Base-by-base conservation (phyloP, 1,140 invertebrate genomes). In the Drosophila kanapiae region DNA sequence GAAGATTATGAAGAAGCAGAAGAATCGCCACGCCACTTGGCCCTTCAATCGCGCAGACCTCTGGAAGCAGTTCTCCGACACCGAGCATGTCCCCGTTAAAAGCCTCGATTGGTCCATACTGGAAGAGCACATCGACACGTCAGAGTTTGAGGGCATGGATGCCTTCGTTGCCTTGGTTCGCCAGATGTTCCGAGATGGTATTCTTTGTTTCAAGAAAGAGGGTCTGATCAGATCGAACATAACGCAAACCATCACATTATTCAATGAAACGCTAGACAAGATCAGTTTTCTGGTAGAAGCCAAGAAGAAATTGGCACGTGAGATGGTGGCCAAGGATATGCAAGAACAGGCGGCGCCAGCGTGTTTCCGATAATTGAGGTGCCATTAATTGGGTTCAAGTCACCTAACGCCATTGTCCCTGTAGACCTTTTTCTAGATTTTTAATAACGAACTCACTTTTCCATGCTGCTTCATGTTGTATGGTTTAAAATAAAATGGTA, bases 31-130 rank as follows among this genome's bases (percentile, higher is more conserved):
- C 10, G 4, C 33, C 3, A 33, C 49, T 11, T 51, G 49, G 49
- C 49, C 49, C 29, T 51, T 51, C n/a, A 51, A 51, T 51, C 49
- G 49, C 13, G 49, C 49, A 6, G 48, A 51, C 10, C 48, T 49
- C 2, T 16, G 48, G 1, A 8, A 6, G 1, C 2, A 10, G 3
- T 49, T 49, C 14, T n/a, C 48, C 8, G 7, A n/a, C 27, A 7
- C 5, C 1, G 10, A 16, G 0, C 6, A 51, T 33, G n/a, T 16
- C 6, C 48, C 48, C 29, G 6, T 16, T 3, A 33, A 33, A 2
- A 14, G 27, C 2, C n/a, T 51, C 1, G 29, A 51, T 11, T 51
- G 48, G 48, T 16, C 27, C 27, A 16, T 4, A 16, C 48, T 51
- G 3, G 10, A 9, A 29, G 48, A 51, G 5, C 0, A 51, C 10